Evolutionary conservation across 2,888 invertebrate species (phyloP), one percentile per base, ranked within the genome.

Genomic region (Dioctria rufipes): DNA sequence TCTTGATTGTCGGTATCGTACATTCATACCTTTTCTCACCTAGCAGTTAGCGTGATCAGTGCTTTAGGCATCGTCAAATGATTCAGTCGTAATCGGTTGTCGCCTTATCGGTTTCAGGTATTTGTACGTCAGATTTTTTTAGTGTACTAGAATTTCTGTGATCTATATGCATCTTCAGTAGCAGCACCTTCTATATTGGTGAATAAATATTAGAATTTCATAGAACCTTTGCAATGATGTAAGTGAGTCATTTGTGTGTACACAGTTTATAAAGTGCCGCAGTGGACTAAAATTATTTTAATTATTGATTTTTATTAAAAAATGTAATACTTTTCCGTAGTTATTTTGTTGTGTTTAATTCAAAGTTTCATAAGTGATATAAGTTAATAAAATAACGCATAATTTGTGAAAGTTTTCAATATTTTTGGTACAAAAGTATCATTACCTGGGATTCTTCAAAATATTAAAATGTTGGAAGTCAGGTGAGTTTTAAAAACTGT

Each of bases 21-120:
- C 25, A 25, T 25, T 25, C 25, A 25, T 25, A 54, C 71, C 71
- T 71, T 71, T 71, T 51, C 40, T 54, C 71, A 54, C 51, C 51
- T 54, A 51, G 51, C 54, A 46, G 71, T n/a, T 39, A 49, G 37
- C 71, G 8, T 37, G 49, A 71, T 71, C 54, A 71, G 71, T 71
- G 71, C 71, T 71, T 71, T 51, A 71, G 71, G 71, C 71, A 39
- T 51, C 71, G 71, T 46, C n/a, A 39, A 51, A 46, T 71, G 71
- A 39, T 54, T 71, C 71, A 54, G 71, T 9, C 71, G 51, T 39
- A 54, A 37, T 51, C 51, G 63, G 4, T 13, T 5, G 63, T 39
- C 25, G 25, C 25, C 25, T 25, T 25, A 25, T 25, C 46, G 63
- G 40, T 1, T 51, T 3, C 54, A 37, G 71, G 37, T 9, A 25